Conservation (phyloP, 1,140 invertebrate genomes). For the Subanguina moxae region DNA sequence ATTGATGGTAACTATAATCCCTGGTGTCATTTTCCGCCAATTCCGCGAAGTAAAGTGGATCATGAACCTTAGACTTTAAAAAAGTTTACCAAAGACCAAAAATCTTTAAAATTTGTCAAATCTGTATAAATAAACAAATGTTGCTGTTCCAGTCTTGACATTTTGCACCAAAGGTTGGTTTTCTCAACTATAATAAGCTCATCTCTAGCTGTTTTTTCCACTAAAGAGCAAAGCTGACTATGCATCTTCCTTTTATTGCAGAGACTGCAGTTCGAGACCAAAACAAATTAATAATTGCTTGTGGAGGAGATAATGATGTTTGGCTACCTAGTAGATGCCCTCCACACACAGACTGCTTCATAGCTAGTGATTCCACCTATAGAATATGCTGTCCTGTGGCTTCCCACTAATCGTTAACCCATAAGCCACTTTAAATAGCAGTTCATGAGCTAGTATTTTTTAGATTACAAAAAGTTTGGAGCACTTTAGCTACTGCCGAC, state of each 20-base stretch:
- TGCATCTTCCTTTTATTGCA: neutral
- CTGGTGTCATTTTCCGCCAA: too few relatives aligned
- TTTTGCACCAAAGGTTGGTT: constrained; percentile 4
- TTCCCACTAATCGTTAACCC: too few relatives aligned
- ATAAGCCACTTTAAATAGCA: too few relatives aligned
- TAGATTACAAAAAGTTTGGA: too few relatives aligned
- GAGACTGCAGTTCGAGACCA: constrained; percentile 50
- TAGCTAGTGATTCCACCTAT: constrained; percentile 43
- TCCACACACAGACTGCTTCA: constrained; percentile 47
- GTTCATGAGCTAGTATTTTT: too few relatives aligned
- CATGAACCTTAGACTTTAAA: too few relatives aligned
- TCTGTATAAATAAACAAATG: too few relatives aligned
- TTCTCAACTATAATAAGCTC: neutral
- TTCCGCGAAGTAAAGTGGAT: too few relatives aligned
- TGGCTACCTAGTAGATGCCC: constrained; percentile 52
- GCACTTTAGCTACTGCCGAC: too few relatives aligned
- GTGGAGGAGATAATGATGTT: constrained; percentile 49
- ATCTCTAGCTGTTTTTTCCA: neutral
- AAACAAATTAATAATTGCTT: constrained; percentile 51
- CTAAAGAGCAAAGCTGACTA: neutral
- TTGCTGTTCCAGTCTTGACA: neutral
- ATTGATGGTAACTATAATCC: too few relatives aligned
- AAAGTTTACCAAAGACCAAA: too few relatives aligned
- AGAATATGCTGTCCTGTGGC: constrained; percentile 51
- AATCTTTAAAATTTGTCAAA: too few relatives aligned